Base-by-base conservation (phyloP, 1,140 invertebrate species). In the Ooceraea biroi region DNA sequence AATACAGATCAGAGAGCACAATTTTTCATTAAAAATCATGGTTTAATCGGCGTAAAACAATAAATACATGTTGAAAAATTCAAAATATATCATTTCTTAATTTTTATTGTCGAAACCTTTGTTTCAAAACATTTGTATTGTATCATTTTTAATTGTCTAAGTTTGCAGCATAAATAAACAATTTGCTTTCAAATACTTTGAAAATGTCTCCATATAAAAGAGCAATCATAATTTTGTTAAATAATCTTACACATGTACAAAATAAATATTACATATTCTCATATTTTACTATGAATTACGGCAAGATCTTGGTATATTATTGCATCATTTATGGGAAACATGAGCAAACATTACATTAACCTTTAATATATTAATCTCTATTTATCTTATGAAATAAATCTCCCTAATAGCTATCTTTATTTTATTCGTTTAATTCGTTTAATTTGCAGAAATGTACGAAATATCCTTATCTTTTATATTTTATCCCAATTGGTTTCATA, bases 11-110 rank as follows among this genome's bases (percentile, higher is more conserved):
- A 63, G 4, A 61, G 30, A 30, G n/a, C n/a, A 46, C 3, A 63
- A 22, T 58, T 36, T 19, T 27, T 55, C 71, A 48, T 50, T 46
- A 55, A 36, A 88, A 88, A 80, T 60, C 11, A 8, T 44, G 84
- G 50, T 84, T 72, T 84, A 80, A 50, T 86, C 17, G 0, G 30
- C 44, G 4, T 55, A 87, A 88, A 88, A 74, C 86, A 87, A 87
- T 88, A 88, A 88, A 88, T 88, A 87, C 50, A 84, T 57, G 8
- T 68, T 17, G 0, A 36, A 61, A 22, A 36, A 27, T 30, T 46
- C 0, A 19, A 50, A 50, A 65, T 65, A 65, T 11, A 4, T 52
- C 63, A 30, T 27, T 52, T 11, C 4, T 36, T 36, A 76, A 14
- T 25, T 50, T 41, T 65, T 63, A 63, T 63, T 48, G 30, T 61